Evolutionary conservation across 2,888 invertebrate genomes (phyloP).

Genomic region (Nomada ferruginata): DNA sequence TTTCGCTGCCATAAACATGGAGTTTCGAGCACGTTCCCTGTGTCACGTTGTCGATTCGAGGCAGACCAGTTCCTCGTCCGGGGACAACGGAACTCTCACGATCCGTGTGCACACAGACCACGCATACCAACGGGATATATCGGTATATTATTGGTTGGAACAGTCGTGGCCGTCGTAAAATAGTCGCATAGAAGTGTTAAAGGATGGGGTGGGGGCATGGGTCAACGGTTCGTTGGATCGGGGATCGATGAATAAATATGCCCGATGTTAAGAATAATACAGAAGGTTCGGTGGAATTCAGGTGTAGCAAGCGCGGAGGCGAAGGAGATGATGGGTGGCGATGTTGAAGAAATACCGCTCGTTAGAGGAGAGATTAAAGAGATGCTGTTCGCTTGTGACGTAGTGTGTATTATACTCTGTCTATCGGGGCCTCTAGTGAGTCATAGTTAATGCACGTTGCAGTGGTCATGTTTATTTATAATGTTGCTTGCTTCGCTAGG

Average conservation of each 20-base stretch:
- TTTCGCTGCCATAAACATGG: constrained; percentile 58
- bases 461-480: constrained; percentile 39
- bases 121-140: constrained; percentile 15
- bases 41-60: constrained; percentile 54
- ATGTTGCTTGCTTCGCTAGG: neutral
- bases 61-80: constrained; percentile 29
- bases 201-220: neutral
- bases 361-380: constrained; percentile 6
- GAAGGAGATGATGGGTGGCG: constrained; percentile 10
- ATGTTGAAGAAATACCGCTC: constrained; percentile 12
- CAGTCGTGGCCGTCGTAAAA: neutral
- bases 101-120: constrained; percentile 16
- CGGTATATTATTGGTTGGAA: constrained; percentile 12
- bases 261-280: neutral
- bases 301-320: constrained; percentile 9
- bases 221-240: constrained; percentile 1
- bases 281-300: constrained; percentile 7
- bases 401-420: neutral
- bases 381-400: neutral
- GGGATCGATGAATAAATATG: constrained; percentile 18
- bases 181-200: neutral
- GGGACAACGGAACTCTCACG: constrained; percentile 51
- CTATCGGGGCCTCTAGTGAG: constrained; percentile 21
- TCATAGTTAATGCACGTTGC: constrained; percentile 20
- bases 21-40: constrained; percentile 31